These are phyloP conservation scores for Alcedo atthis DNA, from an alignment of 2,797 vertebrate genomes.

Conservation along the genomic window DNA sequence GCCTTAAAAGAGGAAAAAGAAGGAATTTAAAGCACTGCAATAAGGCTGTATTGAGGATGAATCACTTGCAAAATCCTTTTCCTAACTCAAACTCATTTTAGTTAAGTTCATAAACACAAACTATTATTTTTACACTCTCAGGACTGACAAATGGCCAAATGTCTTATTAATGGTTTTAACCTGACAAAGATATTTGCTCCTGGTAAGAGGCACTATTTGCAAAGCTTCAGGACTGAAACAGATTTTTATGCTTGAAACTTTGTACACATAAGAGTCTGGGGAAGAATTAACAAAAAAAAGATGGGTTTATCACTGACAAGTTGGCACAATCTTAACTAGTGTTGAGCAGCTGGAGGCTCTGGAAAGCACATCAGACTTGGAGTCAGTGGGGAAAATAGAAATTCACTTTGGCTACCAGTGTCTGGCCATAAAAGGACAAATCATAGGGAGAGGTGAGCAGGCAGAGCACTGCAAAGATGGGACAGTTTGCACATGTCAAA, in stretches of 20 bases:
- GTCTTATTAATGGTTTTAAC: neutral
- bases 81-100: neutral
- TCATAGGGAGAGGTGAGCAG: neutral
- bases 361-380: neutral
- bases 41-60: neutral
- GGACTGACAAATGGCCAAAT: neutral
- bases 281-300: fast-evolving
- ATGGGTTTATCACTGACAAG: neutral
- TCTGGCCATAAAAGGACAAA: neutral
- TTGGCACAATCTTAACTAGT: constrained; percentile 8
- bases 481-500: neutral
- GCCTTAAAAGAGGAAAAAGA: neutral
- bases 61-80: neutral
- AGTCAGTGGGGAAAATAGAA: neutral
- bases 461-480: neutral
- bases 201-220: neutral
- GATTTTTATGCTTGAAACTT: neutral
- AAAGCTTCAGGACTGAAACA: neutral
- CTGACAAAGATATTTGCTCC: neutral
- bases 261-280: neutral
- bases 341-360: constrained; percentile 2
- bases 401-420: neutral
- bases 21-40: constrained; percentile 39
- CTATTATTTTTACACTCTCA: neutral
- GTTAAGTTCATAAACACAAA: constrained; percentile 15